A percentile compares a stretch with the other conserved stretches of the same genome.
phyloP scores from a whole-genome alignment of 2,888 invertebrate species.

The Pollenia amentaria region DNA sequence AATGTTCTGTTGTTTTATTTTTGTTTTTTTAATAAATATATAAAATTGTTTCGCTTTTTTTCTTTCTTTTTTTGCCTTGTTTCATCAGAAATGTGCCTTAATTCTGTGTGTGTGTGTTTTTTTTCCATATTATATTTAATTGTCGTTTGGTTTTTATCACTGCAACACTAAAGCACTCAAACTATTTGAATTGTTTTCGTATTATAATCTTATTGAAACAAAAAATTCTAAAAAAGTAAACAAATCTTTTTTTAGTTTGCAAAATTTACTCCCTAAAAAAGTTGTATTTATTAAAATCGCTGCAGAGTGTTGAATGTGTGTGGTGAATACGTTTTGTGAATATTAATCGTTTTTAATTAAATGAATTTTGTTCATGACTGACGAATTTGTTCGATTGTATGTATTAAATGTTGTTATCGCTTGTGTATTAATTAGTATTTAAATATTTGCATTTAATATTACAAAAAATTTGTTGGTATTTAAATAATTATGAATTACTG shows the following conservation, averaged over 20 bases:
- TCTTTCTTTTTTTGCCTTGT: constrained; percentile 22
- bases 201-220: constrained; percentile 7
- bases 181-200: constrained; percentile 49
- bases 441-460: constrained; percentile 47
- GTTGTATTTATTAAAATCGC: constrained; percentile 13
- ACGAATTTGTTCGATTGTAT: constrained; percentile 1
- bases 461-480: constrained; percentile 22
- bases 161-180: constrained; percentile 36
- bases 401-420: constrained; percentile 22
- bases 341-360: constrained; percentile 36
- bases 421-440: constrained; percentile 30
- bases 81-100: constrained; percentile 42
- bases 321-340: constrained; percentile 61
- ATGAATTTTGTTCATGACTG: constrained; percentile 18
- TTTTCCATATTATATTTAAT: constrained; percentile 21
- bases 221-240: neutral
- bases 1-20: constrained; percentile 1
- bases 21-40: neutral
- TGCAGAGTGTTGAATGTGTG: neutral
- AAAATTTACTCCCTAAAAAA: constrained; percentile 1
- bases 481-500: constrained; percentile 22
- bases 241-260: constrained; percentile 32
- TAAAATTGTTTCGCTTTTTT: neutral
- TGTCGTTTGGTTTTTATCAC: constrained; percentile 50
- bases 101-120: constrained; percentile 12